Evolutionary conservation across 2,113 vertebrate species (phyloP), one percentile per base, ranked within the genome.

Genomic region (Lampris incognitus): DNA sequence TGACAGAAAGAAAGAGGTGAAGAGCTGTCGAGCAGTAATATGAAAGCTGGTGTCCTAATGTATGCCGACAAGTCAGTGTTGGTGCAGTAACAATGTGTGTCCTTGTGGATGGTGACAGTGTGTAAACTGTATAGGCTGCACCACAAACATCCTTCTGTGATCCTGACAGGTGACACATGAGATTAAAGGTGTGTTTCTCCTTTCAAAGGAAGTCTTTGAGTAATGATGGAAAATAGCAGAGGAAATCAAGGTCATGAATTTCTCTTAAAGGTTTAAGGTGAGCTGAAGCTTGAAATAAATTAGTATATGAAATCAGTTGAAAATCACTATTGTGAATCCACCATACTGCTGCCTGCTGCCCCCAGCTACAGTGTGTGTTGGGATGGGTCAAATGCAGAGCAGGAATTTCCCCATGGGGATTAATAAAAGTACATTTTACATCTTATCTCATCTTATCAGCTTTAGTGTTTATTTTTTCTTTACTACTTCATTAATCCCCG

Each of bases 111-210:
- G 8, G 9, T 7, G 58, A 48, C 68, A 65, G 62, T 60, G 42
- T 69, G 56, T 76, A 64, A 51, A 6, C 78, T 63, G 50, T 55
- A 59, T 51, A 64, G 60, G 57, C 69, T 76, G 83, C 72, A 80
- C 83, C 76, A 58, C 76, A 85, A 80, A 77, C 83, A 69, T 52
- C 62, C 59, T 55, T 50, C 51, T 46, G 75, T 39, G 66, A 75
- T 63, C 41, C 39, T 89, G 83, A 66, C 85, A 84, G 76, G 72
- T 74, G 63, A 71, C 60, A 73, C n/a, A 2, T 13, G 68, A 89
- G 87, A 89, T 90, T 87, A 84, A 92, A 90, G 85, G 78, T 37
- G 58, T 80, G 56, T 66, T 85, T 83, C 61, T 72, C 57, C 65
- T 54, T 51, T 68, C 64, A 75, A 49, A 82, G 58, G 78, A 78